Evolutionary conservation across 2,888 invertebrate species (phyloP).

Genomic region (Venusia cambrica): DNA sequence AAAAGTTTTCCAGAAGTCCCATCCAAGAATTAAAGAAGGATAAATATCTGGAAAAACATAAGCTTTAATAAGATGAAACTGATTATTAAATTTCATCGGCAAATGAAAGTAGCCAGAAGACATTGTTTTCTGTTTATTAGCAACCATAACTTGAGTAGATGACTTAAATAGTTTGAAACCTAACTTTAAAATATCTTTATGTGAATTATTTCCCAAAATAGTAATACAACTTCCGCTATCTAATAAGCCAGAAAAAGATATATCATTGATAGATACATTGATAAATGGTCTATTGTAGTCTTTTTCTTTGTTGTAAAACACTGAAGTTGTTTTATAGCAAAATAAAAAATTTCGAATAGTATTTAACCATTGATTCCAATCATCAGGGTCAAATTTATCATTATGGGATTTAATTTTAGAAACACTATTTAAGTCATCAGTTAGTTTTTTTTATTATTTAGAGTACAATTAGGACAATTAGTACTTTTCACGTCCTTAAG

Average conservation of each 20-base stretch:
- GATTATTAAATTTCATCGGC: neutral
- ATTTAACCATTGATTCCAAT: neutral
- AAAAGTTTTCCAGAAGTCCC: neutral
- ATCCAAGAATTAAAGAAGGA: neutral
- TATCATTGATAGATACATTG: neutral
- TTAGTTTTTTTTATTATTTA: neutral
- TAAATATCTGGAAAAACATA: neutral
- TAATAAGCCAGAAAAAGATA: neutral
- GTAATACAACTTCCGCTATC: neutral
- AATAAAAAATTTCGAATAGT: neutral
- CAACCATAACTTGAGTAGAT: neutral
- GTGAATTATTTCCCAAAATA: neutral
- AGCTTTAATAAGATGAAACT: neutral
- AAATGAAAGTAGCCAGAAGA: neutral
- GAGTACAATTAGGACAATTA: neutral
- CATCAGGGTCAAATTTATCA: neutral
- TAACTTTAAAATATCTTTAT: neutral
- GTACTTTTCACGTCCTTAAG: neutral
- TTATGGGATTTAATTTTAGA: neutral
- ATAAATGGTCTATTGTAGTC: neutral
- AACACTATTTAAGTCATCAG: neutral
- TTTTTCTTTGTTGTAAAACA: neutral
- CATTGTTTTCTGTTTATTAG: neutral
- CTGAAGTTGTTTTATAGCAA: neutral
- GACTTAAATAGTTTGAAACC: constrained; percentile 1